Conservation (phyloP, 2,113 vertebrate genomes). For the Macaca nemestrina region DNA sequence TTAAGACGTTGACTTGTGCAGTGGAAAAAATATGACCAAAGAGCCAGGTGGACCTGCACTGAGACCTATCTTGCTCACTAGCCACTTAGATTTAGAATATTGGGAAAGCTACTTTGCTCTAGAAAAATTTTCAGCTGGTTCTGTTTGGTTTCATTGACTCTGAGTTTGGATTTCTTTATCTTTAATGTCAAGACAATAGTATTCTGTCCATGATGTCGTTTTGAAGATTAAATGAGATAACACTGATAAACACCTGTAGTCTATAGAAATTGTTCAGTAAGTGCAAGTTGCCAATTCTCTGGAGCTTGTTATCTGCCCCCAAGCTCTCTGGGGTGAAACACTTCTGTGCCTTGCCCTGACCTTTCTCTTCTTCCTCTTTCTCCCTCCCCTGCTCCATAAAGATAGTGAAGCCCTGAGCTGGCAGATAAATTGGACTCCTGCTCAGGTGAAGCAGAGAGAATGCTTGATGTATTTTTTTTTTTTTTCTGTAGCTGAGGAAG, state of each 20-base stretch:
- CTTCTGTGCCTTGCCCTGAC: background rate
- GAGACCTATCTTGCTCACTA: background rate
- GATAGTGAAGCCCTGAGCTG: background rate
- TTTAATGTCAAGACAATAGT: background rate
- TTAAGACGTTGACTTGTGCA: background rate
- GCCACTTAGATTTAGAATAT: background rate
- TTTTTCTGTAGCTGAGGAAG: background rate
- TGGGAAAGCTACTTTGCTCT: background rate
- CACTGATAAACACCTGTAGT: background rate
- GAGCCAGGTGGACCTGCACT: background rate
- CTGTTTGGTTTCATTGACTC: background rate
- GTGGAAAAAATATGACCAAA: background rate
- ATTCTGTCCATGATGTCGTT: background rate
- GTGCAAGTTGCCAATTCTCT: background rate
- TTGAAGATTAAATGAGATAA: background rate
- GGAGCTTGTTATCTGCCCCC: background rate
- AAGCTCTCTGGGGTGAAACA: background rate
- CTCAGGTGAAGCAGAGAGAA: conserved; percentile 15
- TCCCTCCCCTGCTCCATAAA: background rate
- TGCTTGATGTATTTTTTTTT: conserved; percentile 41
- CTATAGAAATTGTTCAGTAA: background rate
- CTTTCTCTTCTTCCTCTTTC: background rate
- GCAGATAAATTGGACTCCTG: background rate
- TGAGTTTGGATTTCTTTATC: background rate
- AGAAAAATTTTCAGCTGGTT: background rate